Base-by-base conservation (phyloP, 2,888 invertebrate species). In the Pollenia labialis region DNA sequence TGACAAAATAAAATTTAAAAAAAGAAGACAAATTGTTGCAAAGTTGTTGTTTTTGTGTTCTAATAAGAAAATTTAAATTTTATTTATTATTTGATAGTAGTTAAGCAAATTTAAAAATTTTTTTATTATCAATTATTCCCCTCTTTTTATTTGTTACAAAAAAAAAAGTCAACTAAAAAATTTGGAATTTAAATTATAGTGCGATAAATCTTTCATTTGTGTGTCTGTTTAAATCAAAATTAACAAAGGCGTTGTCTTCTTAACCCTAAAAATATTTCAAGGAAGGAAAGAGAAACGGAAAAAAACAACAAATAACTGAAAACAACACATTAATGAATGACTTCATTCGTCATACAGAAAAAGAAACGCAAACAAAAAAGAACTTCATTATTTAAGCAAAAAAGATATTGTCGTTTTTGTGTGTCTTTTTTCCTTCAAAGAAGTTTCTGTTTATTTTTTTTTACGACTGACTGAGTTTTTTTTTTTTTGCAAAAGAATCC, bases 261-360 rank as follows among this genome's bases (percentile, higher is more conserved):
- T 54, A 85, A 74, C 68, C 74, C 74, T 66, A 69, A 68, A 60
- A 11, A 56, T 52, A 56, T 76, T 64, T 72, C 64, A 64, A 72
- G 72, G 72, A 72, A 72, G 46, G 54, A 72, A 72, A 18, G 16
- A 16, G 6, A 32, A 62, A 62, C 40, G 42, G 8, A 42, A 42
- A 2, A 23, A 16, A n/a, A n/a, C 16, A 42, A 16, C 44, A 64
- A n/a, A 16, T 44, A 54, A 14, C 16, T 64, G 44, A 42, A 62
- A 50, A 60, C 58, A 68, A 69, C 54, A 23, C 71, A 74, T 74
- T 56, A 71, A 82, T 75, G 71, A 86, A 69, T 83, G 82, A 83
- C 86, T 86, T 86, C 75, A 86, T 86, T 86, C 86, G 86, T 86
- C 86, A 86, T 86, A 56, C 69, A 71, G 52, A 62, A 50, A 11